Base-by-base conservation (phyloP, 1,140 invertebrate species). In the Philotrypesis tridentata region DNA sequence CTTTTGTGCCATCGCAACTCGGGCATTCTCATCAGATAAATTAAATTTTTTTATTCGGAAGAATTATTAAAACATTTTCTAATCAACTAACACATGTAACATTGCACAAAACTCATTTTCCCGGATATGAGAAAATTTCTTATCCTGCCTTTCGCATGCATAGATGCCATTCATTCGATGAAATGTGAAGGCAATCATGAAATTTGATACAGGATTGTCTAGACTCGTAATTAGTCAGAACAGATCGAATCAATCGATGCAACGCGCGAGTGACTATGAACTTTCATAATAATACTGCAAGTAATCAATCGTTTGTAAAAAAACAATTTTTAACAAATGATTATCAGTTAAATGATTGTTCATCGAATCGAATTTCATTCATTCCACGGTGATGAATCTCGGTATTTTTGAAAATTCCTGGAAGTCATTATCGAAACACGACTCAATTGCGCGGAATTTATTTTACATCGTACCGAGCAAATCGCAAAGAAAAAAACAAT, bases 211-310 rank as follows among this genome's bases (percentile, higher is more conserved):
- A 71, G 74, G 33, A 43, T 78, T 63, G 65, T 31, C 33, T 82
- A 77, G 80, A 71, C 80, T 70, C 4, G 63, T 76, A 81, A 81
- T 81, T 75, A 81, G 63, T 75, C 75, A 23, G 72, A 76, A 70
- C 67, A 75, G 48, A 76, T 76, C 63, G 63, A 75, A 76, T 70
- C 12, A 43, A 23, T 76, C 80, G 73, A 81, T 70, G 61, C 68
- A 3, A 9, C 65, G 11, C 21, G 25, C 7, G 17, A 43, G 40
- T 14, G 71, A 67, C 37, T 75, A 55, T 55, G 17, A 73, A 37
- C 12, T 8, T 65, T 21, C 31, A 17, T 40, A 40, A 61, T 65
- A 73, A 37, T 5, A 48, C 61, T 9, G 23, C 0, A 65, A 27
- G 61, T 63, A 8, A 63, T 25, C 23, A 25, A 65, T 27, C 61